Base-by-base conservation (phyloP, 2,888 invertebrate species). In the Drosophila cognata region DNA sequence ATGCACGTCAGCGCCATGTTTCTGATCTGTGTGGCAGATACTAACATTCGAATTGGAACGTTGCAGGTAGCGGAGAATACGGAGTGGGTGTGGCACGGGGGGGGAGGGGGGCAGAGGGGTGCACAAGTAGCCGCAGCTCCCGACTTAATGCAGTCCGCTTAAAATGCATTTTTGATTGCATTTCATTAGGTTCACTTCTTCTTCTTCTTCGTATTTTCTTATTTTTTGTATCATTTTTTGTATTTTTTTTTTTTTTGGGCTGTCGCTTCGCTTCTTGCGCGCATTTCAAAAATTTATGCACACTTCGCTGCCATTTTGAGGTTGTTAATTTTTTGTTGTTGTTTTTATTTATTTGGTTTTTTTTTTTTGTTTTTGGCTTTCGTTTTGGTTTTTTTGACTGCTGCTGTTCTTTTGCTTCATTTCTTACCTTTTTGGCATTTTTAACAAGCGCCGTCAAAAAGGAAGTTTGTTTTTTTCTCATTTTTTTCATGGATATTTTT, bases 141-240 rank as follows among this genome's bases (percentile, higher is more conserved):
- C 67, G 66, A 79, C 81, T 88, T 87, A 89, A 86, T 84, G 88
- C 88, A 87, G 76, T 78, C 69, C 86, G 71, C 88, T 74, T 77
- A 83, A 84, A 90, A 90, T 88, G 79, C 89, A 75, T 83, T 88
- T 88, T 86, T 90, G 89, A 87, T 87, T 87, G 90, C 87, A 87
- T 87, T 87, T 90, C 89, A 86, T 87, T 90, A 87, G 73, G 71
- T 73, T 74, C 38, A 60, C 60, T 65, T 59, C 36, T 59, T 62
- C 41, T 65, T 43, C 46, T 66, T 62, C 46, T 72, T 53, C 61
- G 10, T 51, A 41, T 61, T 41, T 62, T 50, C 43, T 71, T 73
- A 51, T 53, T 63, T 56, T 55, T 63, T 33, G 48, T 46, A 56
- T 52, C 51, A 2, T 67, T 51, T 53, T 46, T 68, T 21, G 21